Conservation (phyloP, 2,888 invertebrate species). For the Erynnis tages region DNA sequence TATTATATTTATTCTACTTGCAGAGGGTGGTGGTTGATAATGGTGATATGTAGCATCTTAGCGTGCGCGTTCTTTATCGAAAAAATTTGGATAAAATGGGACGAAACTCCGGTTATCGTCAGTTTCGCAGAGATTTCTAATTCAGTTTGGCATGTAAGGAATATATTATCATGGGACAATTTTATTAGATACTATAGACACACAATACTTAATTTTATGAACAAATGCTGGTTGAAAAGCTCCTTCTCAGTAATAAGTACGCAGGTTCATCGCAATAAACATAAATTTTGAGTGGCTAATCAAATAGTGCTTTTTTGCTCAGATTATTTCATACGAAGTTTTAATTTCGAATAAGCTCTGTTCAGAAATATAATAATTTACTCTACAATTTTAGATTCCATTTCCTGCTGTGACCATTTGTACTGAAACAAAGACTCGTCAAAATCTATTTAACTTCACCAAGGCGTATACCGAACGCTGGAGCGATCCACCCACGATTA, state of each 20-base stretch:
- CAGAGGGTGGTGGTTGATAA: conserved; percentile 2
- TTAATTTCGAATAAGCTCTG: too few relatives aligned
- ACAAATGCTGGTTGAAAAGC: background rate
- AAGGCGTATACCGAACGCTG: conserved; percentile 51
- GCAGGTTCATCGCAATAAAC: too few relatives aligned
- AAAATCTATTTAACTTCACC: conserved; percentile 80
- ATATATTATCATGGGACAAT: too few relatives aligned
- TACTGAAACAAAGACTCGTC: conserved; percentile 81
- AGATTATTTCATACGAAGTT: too few relatives aligned
- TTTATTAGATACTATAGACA: too few relatives aligned
- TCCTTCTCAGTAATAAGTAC: too few relatives aligned
- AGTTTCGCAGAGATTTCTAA: conserved; percentile 85
- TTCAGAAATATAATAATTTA: background rate
- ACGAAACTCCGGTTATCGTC: conserved; percentile 83
- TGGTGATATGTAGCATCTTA: conserved; percentile 63
- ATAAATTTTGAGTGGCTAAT: too few relatives aligned
- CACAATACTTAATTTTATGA: background rate
- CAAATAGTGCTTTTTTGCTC: too few relatives aligned
- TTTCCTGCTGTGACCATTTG: conserved; percentile 82
- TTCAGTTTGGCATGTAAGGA: conserved; percentile 73
- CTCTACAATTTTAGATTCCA: conserved; percentile 50
- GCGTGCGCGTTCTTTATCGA: conserved; percentile 75
- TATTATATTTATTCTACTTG: background rate
- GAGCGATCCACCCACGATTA: background rate
- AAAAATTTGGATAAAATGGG: conserved; percentile 83